phyloP scores from a whole-genome alignment of 2,113 vertebrate genomes.

The human region DNA sequence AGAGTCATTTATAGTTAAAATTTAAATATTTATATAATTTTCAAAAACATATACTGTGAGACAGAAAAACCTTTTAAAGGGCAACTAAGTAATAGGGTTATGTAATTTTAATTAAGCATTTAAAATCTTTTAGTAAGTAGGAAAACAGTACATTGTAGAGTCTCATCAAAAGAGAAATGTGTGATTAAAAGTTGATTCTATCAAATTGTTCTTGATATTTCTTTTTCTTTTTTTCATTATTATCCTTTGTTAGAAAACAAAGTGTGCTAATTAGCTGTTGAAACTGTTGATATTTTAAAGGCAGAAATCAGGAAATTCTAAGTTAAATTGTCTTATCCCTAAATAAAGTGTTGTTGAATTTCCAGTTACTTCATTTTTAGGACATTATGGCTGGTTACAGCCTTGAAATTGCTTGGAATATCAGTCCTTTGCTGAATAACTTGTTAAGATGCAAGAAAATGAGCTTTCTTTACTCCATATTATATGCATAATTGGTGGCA shows the following conservation, averaged over 20 bases:
- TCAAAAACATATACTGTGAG: not conserved
- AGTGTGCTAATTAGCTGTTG: not conserved
- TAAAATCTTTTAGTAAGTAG: not conserved
- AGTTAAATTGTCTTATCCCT: not conserved
- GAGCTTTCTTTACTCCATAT: not conserved
- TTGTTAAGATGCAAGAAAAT: slow-evolving; percentile 11
- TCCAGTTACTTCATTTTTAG: slow-evolving; percentile 40
- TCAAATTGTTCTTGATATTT: not conserved
- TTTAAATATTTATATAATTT: not conserved
- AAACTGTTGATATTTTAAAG: not conserved
- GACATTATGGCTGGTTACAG: not conserved
- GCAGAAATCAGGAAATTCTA: not conserved
- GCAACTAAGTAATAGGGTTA: not conserved
- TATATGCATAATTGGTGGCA: not conserved
- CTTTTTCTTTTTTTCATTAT: not conserved
- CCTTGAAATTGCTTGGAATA: slow-evolving; percentile 44
- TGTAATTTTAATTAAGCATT: not conserved
- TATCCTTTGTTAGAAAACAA: not conserved
- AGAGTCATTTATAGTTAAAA: not conserved
- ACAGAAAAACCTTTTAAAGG: not conserved
- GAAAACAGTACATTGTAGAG: not conserved
- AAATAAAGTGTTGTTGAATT: slow-evolving; percentile 35
- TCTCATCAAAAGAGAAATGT: not conserved
- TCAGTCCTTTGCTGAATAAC: not conserved
- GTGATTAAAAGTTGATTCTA: not conserved